A percentile compares a stretch with the other conserved stretches of the same genome.
phyloP scores from a whole-genome alignment of 2,888 invertebrate genomes.

The Drosophila villosipedis region DNA sequence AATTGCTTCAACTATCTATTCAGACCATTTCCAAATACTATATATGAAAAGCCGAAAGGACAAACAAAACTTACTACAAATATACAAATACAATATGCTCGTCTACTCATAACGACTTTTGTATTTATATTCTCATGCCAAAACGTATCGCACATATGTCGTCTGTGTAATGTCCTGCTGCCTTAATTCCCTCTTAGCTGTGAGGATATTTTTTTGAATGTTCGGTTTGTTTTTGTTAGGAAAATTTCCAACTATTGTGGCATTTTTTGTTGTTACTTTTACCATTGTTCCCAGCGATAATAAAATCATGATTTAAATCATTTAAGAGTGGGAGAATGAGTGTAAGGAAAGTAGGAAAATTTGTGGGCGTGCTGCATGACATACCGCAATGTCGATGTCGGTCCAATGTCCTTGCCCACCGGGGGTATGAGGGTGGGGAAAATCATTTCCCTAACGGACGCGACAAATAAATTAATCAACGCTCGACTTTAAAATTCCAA shows the following conservation, averaged over 20 bases:
- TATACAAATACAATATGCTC: slow-evolving; percentile 6
- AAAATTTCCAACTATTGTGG: slow-evolving; percentile 46
- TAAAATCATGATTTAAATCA: slow-evolving; percentile 71
- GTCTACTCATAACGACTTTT: not conserved
- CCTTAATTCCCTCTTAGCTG: slow-evolving; percentile 22
- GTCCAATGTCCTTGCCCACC: slow-evolving; percentile 32
- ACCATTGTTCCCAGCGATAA: slow-evolving; percentile 29
- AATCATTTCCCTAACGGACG: slow-evolving; percentile 8
- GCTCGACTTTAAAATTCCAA: slow-evolving; percentile 50
- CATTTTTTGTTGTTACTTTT: slow-evolving; percentile 28
- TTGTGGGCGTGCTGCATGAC: slow-evolving; percentile 56
- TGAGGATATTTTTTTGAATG: slow-evolving; percentile 1
- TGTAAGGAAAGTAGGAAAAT: slow-evolving; percentile 1
- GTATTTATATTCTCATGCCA: slow-evolving; percentile 21
- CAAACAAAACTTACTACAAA: not conserved
- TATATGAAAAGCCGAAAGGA: not conserved
- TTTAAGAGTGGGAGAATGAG: slow-evolving; percentile 42
- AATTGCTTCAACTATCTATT: slow-evolving; percentile 6
- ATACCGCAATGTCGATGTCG: slow-evolving; percentile 46
- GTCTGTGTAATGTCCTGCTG: slow-evolving; percentile 39
- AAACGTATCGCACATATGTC: slow-evolving; percentile 13
- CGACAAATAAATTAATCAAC: slow-evolving; percentile 70
- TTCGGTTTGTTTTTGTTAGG: slow-evolving; percentile 21
- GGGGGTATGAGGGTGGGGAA: not conserved
- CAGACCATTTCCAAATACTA: slow-evolving; percentile 14